Evolutionary conservation across 2,113 vertebrate genomes (phyloP).

Genomic region (Vombatus ursinus): DNA sequence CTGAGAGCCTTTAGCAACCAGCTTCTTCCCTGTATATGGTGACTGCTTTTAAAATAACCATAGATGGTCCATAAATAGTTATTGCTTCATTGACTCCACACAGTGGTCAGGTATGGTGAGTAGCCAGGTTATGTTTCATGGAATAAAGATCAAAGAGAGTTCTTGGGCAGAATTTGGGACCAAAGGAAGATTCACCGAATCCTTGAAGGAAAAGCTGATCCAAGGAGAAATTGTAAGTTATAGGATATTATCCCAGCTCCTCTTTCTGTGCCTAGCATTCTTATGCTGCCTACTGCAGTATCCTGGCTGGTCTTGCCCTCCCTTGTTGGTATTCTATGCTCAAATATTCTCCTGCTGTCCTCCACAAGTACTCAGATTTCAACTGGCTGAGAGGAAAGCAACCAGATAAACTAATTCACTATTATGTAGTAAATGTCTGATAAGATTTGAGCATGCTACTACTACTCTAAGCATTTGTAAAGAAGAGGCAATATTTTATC

Average conservation of each 20-base stretch:
- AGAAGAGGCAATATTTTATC: background rate
- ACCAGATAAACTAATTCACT: background rate
- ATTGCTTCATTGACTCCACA: background rate
- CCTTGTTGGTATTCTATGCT: background rate
- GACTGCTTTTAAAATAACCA: conserved; percentile 29
- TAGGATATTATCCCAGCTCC: background rate
- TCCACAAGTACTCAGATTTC: conserved; percentile 20
- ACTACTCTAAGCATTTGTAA: background rate
- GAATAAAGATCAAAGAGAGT: background rate
- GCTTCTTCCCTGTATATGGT: background rate
- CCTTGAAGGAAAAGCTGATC: background rate
- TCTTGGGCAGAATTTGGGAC: background rate
- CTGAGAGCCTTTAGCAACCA: background rate
- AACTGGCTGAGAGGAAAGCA: conserved; percentile 19
- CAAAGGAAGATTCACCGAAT: conserved; percentile 1
- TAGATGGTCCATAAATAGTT: conserved; percentile 15
- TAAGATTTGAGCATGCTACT: background rate
- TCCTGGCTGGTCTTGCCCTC: background rate
- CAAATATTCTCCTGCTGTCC: background rate
- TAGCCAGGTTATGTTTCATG: background rate
- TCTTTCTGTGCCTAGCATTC: background rate
- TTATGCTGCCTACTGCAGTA: background rate
- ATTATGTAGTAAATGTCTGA: background rate
- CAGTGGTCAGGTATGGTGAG: background rate
- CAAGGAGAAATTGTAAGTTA: background rate